Percentiles rank a stretch among this genome's conserved stretches.
Evolutionary conservation across 2,888 invertebrate genomes (phyloP).

Genomic region (Eupithecia vulgata): DNA sequence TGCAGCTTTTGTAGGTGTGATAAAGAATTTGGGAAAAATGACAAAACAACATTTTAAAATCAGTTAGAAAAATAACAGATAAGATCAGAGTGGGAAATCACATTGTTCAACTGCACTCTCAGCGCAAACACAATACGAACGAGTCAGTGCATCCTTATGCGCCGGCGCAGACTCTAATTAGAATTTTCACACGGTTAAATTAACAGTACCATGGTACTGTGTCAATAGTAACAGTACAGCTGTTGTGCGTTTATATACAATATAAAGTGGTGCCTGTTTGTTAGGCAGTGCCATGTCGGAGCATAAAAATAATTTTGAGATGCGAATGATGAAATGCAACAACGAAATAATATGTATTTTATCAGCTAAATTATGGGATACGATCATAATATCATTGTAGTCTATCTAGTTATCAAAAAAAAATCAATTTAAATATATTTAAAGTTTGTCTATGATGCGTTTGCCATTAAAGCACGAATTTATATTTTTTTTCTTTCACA

Average conservation of each 20-base stretch:
- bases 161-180: constrained; percentile 56
- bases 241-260: background rate
- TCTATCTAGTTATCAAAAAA: background rate
- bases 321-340: background rate
- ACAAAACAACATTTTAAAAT: background rate
- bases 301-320: background rate
- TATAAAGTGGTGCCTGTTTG: background rate
- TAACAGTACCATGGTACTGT: constrained; percentile 44
- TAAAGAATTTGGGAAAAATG: background rate
- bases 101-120: background rate
- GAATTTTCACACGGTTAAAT: constrained; percentile 63
- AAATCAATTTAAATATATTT: no score
- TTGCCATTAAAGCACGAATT: background rate
- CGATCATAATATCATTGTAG: background rate
- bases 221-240: constrained; percentile 42
- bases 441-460: background rate
- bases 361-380: background rate
- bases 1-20: background rate
- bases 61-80: background rate
- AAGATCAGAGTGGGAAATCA: constrained; percentile 1
- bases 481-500: background rate
- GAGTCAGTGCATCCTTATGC: constrained; percentile 41
- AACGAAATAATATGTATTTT: background rate
- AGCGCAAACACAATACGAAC: constrained; percentile 12
- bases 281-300: background rate